Evolutionary conservation across 2,113 vertebrate genomes (phyloP).

Genomic region (Muntiacus muntjak): DNA sequence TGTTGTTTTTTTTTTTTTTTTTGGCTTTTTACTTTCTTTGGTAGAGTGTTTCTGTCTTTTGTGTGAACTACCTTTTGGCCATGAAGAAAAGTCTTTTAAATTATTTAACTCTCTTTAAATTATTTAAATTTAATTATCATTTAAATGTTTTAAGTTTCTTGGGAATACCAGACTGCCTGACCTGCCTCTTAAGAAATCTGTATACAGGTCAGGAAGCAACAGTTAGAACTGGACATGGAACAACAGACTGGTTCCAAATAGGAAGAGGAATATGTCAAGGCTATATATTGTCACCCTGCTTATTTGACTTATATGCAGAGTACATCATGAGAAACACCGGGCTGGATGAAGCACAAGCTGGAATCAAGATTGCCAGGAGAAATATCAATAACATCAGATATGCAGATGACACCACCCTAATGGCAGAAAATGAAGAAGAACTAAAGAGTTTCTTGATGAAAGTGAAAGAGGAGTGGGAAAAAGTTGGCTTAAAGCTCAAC

Average conservation of each 20-base stretch:
- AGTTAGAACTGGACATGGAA: neutral
- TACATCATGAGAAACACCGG: neutral
- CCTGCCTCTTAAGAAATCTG: neutral
- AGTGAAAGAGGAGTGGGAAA: neutral
- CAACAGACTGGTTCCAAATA: neutral
- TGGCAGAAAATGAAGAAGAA: neutral
- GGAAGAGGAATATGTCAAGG: neutral
- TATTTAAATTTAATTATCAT: neutral
- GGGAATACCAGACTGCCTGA: neutral
- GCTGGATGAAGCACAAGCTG: neutral
- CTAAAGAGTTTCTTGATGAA: neutral
- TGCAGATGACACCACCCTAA: neutral
- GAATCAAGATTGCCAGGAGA: neutral
- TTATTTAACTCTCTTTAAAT: constrained; percentile 61
- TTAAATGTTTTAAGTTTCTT: neutral
- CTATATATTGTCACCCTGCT: neutral
- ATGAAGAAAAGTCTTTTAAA: constrained; percentile 52
- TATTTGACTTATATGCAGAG: neutral
- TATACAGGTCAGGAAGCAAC: neutral
- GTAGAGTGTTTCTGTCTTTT: constrained; percentile 34
- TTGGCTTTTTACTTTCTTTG: neutral
- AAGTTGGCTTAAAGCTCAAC: neutral
- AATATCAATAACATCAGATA: neutral
- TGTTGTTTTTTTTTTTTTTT: neutral
- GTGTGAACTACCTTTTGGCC: constrained; percentile 27